Conservation (phyloP, 2,888 invertebrate genomes). For the Neelides folsomi region DNA sequence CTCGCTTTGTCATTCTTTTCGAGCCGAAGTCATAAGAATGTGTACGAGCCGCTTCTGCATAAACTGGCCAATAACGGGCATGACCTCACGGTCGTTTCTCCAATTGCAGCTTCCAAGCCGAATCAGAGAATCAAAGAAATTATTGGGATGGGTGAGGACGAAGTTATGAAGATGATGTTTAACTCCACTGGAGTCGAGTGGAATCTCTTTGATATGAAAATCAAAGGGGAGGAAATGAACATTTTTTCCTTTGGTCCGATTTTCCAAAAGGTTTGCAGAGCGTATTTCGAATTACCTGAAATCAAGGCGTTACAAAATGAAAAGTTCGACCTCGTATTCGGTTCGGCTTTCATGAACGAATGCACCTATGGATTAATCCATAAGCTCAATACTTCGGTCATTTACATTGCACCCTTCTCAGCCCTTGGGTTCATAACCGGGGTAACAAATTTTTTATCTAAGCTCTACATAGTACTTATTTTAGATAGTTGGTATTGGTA, state of each 20-base stretch:
- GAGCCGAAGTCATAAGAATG: constrained; percentile 45
- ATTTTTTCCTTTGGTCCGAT: not conserved
- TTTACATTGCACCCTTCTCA: constrained; percentile 14
- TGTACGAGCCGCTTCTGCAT: constrained; percentile 36
- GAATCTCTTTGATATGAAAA: constrained; percentile 4
- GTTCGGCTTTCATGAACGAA: constrained; percentile 1
- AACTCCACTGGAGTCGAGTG: too few relatives aligned
- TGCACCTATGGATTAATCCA: constrained; percentile 8
- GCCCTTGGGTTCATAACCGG: constrained; percentile 6
- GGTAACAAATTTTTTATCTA: constrained; percentile 6
- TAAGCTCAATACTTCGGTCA: constrained; percentile 8
- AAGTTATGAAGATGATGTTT: too few relatives aligned
- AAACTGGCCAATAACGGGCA: constrained; percentile 33
- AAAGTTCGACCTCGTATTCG: constrained; percentile 5
- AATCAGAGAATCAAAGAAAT: constrained; percentile 1
- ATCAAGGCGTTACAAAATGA: not conserved
- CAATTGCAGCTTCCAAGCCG: constrained; percentile 7
- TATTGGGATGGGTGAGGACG: not conserved
- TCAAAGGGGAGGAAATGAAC: not conserved
- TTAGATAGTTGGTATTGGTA: too few relatives aligned
- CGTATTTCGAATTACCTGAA: constrained; percentile 1
- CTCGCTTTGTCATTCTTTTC: constrained; percentile 34
- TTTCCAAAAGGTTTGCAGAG: not conserved
- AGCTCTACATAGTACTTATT: too few relatives aligned
- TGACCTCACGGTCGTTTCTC: constrained; percentile 32